A percentile compares a stretch with the other conserved stretches of the same genome.
Conservation (phyloP, 2,113 vertebrate species). For the Megaleporinus macrocephalus region DNA sequence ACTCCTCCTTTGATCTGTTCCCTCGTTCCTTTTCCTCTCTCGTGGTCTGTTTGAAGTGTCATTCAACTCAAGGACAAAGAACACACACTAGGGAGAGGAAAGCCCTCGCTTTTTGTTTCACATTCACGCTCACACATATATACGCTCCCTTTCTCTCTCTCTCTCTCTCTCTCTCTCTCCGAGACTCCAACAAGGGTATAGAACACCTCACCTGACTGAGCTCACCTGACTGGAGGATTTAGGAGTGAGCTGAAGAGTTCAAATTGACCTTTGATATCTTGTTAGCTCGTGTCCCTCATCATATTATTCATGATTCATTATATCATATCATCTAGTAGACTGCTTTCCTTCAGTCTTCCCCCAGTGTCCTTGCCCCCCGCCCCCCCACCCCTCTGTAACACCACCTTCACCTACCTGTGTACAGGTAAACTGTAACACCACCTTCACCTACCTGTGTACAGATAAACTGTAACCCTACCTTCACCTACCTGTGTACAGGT, state of each 20-base stretch:
- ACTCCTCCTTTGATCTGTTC: constrained; percentile 68
- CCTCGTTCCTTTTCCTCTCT: constrained; percentile 57
- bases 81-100: constrained; percentile 61
- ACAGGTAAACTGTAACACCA: too few relatives aligned
- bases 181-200: not conserved
- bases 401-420: too few relatives aligned
- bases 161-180: not conserved
- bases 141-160: not conserved
- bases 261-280: too few relatives aligned
- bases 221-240: not conserved
- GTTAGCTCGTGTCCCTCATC: too few relatives aligned
- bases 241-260: not conserved
- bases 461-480: too few relatives aligned
- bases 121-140: constrained; percentile 10
- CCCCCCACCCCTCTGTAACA: too few relatives aligned
- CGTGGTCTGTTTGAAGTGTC: constrained; percentile 72
- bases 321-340: too few relatives aligned
- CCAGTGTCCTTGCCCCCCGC: too few relatives aligned
- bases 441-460: too few relatives aligned
- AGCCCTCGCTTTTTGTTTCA: constrained; percentile 23
- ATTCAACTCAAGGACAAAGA: constrained; percentile 71
- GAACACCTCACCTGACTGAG: not conserved
- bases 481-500: too few relatives aligned
- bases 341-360: too few relatives aligned
- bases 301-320: too few relatives aligned